Evolutionary conservation across 2,888 invertebrate species (phyloP).

Genomic region (Falcaria lacertinaria): DNA sequence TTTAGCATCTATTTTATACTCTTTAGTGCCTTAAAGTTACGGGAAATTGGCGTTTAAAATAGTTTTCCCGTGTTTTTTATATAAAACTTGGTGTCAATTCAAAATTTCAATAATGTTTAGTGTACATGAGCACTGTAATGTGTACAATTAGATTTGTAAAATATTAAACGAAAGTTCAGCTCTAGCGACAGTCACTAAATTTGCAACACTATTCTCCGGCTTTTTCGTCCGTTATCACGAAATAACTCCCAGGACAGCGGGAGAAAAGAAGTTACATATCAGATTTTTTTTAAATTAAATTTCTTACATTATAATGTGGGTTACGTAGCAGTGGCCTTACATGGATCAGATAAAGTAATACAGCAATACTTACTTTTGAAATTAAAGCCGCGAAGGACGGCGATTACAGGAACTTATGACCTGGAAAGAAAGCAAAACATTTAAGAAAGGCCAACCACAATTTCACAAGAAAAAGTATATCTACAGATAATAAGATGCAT

Average conservation of each 20-base stretch:
- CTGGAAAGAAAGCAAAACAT: slow-evolving; percentile 44
- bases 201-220: no score
- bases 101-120: slow-evolving; percentile 3
- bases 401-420: slow-evolving; percentile 66
- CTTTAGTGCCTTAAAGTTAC: neutral
- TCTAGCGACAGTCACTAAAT: no score
- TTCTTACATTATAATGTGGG: no score
- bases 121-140: no score
- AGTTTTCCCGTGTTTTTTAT: neutral
- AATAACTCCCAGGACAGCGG: no score
- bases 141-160: no score
- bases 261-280: no score
- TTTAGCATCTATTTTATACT: neutral
- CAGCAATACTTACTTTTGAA: slow-evolving; percentile 54
- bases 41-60: slow-evolving; percentile 1
- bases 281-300: no score
- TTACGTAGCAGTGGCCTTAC: no score
- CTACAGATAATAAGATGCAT: neutral
- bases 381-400: slow-evolving; percentile 61
- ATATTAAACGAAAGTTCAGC: no score
- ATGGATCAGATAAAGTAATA: neutral
- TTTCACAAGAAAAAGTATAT: neutral
- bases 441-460: neutral
- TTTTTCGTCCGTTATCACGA: no score
- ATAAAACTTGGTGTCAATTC: slow-evolving; percentile 7